These are phyloP conservation scores for Oreochromis grahami DNA, from an alignment of 2,797 vertebrate genomes.

Conservation along the genomic window DNA sequence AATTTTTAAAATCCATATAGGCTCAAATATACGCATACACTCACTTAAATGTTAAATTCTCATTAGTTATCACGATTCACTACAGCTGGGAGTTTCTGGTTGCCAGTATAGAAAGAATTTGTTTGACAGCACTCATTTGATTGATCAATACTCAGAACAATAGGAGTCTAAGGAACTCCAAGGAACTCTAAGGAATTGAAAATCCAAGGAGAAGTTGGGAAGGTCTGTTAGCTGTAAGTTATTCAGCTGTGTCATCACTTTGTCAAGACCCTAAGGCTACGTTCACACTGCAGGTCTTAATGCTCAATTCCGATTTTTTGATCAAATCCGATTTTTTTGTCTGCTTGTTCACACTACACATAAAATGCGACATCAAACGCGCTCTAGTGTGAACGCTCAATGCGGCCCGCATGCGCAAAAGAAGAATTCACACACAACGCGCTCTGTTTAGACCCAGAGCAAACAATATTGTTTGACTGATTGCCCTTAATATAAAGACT, in stretches of 20 bases:
- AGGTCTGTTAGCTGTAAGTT: background rate
- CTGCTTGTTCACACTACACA: no score
- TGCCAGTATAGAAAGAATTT: background rate
- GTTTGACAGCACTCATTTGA: background rate
- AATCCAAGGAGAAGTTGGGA: background rate
- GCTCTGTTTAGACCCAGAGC: no score
- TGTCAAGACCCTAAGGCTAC: background rate
- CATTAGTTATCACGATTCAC: background rate
- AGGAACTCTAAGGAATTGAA: background rate
- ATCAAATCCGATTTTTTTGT: no score
- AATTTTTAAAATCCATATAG: background rate
- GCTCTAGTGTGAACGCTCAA: no score
- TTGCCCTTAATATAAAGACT: no score
- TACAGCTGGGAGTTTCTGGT: background rate
- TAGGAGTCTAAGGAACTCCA: background rate
- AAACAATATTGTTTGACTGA: no score
- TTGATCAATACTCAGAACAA: background rate
- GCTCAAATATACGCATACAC: background rate
- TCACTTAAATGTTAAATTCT: background rate
- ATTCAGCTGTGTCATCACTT: background rate
- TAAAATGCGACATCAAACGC: no score
- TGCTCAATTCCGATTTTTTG: no score
- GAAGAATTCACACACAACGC: no score
- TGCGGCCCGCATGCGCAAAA: no score
- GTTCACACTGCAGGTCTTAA: no score